Percentiles rank a stretch among this genome's conserved stretches.
Evolutionary conservation across 1,140 invertebrate species (phyloP).

Genomic region (Nephila pilipes): DNA sequence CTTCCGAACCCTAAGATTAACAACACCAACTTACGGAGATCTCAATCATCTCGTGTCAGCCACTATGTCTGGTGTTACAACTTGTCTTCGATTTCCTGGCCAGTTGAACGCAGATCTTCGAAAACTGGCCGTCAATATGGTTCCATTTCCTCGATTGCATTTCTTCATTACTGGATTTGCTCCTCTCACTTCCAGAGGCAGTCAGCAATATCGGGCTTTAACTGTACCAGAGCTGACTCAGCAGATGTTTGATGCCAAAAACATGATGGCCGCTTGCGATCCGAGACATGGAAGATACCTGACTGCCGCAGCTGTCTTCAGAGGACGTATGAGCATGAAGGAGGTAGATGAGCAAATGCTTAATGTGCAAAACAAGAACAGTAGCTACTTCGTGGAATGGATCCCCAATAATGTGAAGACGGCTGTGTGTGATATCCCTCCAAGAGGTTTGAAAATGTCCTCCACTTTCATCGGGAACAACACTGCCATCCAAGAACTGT

Average conservation of each 20-base stretch:
- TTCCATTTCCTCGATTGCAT: conserved; percentile 88
- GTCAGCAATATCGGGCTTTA: conserved; percentile 83
- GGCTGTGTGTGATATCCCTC: conserved; percentile 82
- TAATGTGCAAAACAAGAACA: conserved; percentile 89
- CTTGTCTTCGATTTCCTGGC: conserved; percentile 90
- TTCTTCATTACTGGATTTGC: conserved; percentile 92
- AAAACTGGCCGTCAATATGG: conserved; percentile 92
- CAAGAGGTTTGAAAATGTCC: conserved; percentile 82
- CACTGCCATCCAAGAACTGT: conserved; percentile 82
- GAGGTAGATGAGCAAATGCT: conserved; percentile 88
- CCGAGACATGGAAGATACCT: conserved; percentile 89
- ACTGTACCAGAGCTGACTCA: conserved; percentile 84
- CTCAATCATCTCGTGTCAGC: conserved; percentile 85
- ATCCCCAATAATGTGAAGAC: conserved; percentile 83
- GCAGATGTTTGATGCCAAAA: conserved; percentile 88
- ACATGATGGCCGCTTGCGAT: conserved; percentile 90
- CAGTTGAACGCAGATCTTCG: conserved; percentile 92
- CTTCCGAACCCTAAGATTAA: conserved; percentile 93
- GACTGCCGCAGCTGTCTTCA: conserved; percentile 96
- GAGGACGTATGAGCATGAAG: conserved; percentile 97
- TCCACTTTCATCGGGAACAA: conserved; percentile 82
- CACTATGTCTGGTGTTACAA: conserved; percentile 90
- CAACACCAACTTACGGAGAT: conserved; percentile 84
- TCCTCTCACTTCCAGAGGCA: conserved; percentile 85
- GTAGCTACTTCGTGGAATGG: conserved; percentile 83